Evolutionary conservation across 2,888 invertebrate genomes (phyloP).

Genomic region (Chorisops tibialis): DNA sequence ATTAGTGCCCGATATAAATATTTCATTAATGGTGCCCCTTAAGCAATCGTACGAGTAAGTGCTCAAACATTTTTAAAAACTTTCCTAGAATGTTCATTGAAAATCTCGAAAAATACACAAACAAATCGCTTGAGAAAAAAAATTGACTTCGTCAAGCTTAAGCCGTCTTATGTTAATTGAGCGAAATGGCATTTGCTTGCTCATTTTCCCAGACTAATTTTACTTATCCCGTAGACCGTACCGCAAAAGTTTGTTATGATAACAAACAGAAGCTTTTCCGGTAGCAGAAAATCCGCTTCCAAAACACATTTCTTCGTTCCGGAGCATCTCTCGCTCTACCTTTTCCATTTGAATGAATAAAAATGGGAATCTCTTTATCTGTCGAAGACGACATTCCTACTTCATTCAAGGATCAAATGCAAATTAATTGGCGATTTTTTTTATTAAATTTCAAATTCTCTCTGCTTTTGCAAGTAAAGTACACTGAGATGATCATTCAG

Average conservation of each 20-base stretch:
- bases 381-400: conserved; percentile 2
- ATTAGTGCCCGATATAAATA: too few species aligned
- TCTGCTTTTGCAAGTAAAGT: too few species aligned
- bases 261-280: conserved; percentile 5
- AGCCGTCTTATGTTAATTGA: conserved; percentile 26
- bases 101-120: conserved; percentile 19
- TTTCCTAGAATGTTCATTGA: too few species aligned
- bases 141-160: conserved; percentile 16
- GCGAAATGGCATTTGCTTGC: conserved; percentile 24
- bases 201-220: conserved; percentile 25
- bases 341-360: conserved; percentile 15
- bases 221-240: conserved; percentile 6
- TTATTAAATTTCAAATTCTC: conserved; percentile 22
- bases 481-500: too few species aligned
- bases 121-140: conserved; percentile 21
- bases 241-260: conserved; percentile 18
- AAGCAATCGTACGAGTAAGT: too few species aligned
- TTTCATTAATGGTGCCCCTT: too few species aligned
- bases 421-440: conserved; percentile 23
- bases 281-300: background rate
- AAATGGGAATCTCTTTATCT: conserved; percentile 15
- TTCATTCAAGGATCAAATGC: conserved; percentile 23
- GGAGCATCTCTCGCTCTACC: conserved; percentile 6
- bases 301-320: conserved; percentile 10
- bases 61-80: too few species aligned